These are phyloP conservation scores for Callionymus lyra DNA, from an alignment of 2,113 vertebrate genomes.

Conservation along the genomic window DNA sequence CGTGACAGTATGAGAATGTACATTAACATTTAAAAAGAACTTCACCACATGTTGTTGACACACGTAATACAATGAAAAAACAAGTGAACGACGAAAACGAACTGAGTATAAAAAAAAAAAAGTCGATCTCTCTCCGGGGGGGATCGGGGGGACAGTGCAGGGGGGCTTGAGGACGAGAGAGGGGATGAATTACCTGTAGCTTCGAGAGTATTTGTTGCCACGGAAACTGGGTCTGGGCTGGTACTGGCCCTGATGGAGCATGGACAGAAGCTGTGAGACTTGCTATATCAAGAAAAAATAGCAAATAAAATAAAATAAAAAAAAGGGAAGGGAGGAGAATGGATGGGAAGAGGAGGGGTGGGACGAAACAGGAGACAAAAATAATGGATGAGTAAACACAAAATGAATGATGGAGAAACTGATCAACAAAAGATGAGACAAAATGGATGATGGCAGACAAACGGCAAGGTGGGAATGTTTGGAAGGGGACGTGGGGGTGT, in stretches of 20 bases:
- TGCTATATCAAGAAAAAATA: constrained; percentile 76
- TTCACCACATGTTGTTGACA: neutral
- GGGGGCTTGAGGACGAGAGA: neutral
- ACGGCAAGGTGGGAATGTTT: constrained; percentile 2
- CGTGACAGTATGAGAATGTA: constrained; percentile 29
- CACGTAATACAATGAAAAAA: neutral
- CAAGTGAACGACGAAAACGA: neutral
- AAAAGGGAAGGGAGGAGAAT: constrained; percentile 23
- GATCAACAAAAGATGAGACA: constrained; percentile 51
- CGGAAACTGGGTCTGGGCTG: constrained; percentile 98
- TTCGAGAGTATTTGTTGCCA: constrained; percentile 98
- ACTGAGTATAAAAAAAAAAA: constrained; percentile 33
- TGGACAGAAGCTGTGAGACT: constrained; percentile 98
- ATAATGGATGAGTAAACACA: constrained; percentile 61
- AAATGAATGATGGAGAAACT: constrained; percentile 58
- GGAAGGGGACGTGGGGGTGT: constrained; percentile 12
- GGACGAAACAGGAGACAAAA: constrained; percentile 58
- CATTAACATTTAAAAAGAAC: no score
- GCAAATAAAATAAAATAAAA: constrained; percentile 48
- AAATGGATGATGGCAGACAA: constrained; percentile 55
- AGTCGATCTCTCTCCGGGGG: constrained; percentile 14
- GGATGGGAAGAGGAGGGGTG: constrained; percentile 7
- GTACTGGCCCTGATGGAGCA: constrained; percentile 98
- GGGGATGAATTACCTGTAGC: constrained; percentile 83
- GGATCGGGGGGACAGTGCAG: constrained; percentile 39